These are phyloP conservation scores for Acanthosepion pharaonis DNA, from an alignment of 2,888 invertebrate genomes.

Conservation along the genomic window DNA sequence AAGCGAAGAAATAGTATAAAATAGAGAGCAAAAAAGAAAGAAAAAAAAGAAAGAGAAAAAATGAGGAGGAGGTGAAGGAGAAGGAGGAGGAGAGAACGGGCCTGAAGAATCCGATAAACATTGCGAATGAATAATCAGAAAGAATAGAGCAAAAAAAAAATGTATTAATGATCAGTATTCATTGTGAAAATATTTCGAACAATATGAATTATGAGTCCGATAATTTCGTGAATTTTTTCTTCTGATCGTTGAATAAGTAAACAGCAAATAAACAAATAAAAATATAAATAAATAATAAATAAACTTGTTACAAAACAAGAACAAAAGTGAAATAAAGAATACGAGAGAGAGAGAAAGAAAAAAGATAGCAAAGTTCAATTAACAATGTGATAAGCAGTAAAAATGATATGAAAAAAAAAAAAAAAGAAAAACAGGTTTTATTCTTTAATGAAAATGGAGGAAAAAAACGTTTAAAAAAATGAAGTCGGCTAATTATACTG, in stretches of 20 bases:
- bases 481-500: too few species aligned
- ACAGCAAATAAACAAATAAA: not conserved
- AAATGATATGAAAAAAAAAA: not conserved
- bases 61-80: too few species aligned
- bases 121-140: not conserved
- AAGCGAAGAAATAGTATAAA: too few species aligned
- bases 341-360: too few species aligned
- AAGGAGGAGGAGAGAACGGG: too few species aligned
- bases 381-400: not conserved
- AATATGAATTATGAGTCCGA: not conserved
- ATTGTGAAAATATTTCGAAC: not conserved
- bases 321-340: not conserved
- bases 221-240: not conserved
- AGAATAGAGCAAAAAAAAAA: not conserved
- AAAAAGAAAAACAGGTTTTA: not conserved
- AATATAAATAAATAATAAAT: not conserved
- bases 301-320: not conserved
- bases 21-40: too few species aligned
- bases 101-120: not conserved
- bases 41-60: too few species aligned
- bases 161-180: not conserved
- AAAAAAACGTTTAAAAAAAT: too few species aligned
- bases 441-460: too few species aligned
- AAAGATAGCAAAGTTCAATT: not conserved
- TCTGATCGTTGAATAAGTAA: not conserved